phyloP scores from a whole-genome alignment of 2,888 invertebrate species.

The Eumerus sabulonum region DNA sequence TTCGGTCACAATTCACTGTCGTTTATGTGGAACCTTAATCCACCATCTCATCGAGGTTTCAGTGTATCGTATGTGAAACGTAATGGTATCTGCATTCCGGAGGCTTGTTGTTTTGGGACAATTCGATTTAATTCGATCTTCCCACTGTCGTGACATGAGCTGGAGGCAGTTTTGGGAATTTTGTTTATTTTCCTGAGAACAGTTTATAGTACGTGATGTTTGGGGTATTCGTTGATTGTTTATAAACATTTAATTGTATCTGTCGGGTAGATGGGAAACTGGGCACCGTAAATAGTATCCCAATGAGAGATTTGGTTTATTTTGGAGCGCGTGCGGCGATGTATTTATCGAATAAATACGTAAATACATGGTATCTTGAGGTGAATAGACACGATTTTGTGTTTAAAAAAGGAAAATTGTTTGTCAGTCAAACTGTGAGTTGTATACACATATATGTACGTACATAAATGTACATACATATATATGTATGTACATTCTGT shows the following conservation, averaged over 20 bases:
- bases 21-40: conserved; percentile 23
- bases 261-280: conserved; percentile 10
- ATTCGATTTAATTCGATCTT: conserved; percentile 12
- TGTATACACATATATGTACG: no score
- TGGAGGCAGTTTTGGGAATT: conserved; percentile 4
- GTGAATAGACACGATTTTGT: conserved; percentile 4
- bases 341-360: conserved; percentile 59
- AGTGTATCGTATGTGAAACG: conserved; percentile 17
- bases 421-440: no score
- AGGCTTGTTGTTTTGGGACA: conserved; percentile 39
- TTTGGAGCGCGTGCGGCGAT: conserved; percentile 47
- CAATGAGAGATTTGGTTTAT: conserved; percentile 43
- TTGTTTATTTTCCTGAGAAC: conserved; percentile 53
- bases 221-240: conserved; percentile 52
- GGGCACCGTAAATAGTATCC: conserved; percentile 15
- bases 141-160: background rate
- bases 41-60: background rate
- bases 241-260: conserved; percentile 59
- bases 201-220: conserved; percentile 37
- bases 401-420: no score
- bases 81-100: conserved; percentile 36
- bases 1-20: conserved; percentile 15
- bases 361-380: conserved; percentile 37
- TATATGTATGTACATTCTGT: no score
- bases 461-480: no score